These are phyloP conservation scores for Ophonus ardosiacus DNA, from an alignment of 2,888 invertebrate genomes.

Conservation along the genomic window DNA sequence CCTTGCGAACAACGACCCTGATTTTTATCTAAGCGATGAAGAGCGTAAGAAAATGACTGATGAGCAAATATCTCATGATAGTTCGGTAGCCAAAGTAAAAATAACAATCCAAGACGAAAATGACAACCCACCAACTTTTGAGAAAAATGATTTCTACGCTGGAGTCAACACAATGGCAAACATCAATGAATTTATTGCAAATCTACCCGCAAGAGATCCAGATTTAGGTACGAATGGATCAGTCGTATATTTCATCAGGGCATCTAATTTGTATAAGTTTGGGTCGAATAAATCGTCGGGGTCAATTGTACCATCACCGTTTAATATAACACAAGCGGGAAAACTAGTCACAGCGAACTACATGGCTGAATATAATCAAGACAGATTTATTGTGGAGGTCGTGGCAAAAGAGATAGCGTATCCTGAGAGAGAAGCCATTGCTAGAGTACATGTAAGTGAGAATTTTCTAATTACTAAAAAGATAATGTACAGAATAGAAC, in stretches of 20 bases:
- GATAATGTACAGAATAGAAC: no score
- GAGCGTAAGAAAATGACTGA: conserved; percentile 76
- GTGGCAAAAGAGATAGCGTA: conserved; percentile 89
- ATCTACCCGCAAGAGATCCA: conserved; percentile 88
- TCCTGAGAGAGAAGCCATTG: conserved; percentile 86
- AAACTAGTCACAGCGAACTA: conserved; percentile 86
- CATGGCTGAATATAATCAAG: conserved; percentile 93
- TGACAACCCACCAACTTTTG: conserved; percentile 89
- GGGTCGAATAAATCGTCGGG: conserved; percentile 87
- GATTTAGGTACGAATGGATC: conserved; percentile 92
- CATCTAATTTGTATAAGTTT: conserved; percentile 89
- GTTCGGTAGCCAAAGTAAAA: conserved; percentile 84
- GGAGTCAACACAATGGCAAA: conserved; percentile 88
- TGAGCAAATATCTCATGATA: conserved; percentile 76
- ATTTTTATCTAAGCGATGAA: conserved; percentile 80
- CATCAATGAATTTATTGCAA: conserved; percentile 85
- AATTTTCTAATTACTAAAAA: neutral
- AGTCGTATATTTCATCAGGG: conserved; percentile 88
- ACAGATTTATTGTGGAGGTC: conserved; percentile 90
- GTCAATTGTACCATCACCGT: conserved; percentile 93
- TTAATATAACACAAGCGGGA: conserved; percentile 86
- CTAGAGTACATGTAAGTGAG: conserved; percentile 87
- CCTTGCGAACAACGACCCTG: conserved; percentile 90
- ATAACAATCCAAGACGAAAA: conserved; percentile 89
- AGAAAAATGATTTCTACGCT: conserved; percentile 81